Evolutionary conservation across 2,797 vertebrate genomes (phyloP), one percentile per base, ranked within the genome.

Genomic region (Bucorvus abyssinicus): DNA sequence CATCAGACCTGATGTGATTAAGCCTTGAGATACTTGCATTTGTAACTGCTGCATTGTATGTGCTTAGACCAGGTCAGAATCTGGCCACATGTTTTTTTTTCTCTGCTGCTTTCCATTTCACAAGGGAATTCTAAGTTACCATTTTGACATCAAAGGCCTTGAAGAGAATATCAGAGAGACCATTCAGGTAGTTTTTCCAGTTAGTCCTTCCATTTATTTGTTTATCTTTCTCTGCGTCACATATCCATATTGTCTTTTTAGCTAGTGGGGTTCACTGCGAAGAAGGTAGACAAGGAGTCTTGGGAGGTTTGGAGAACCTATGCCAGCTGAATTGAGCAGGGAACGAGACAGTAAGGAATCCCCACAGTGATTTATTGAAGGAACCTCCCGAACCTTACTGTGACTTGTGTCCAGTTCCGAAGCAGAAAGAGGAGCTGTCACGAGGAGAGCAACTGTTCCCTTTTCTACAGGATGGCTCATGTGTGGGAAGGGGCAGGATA

Each of bases 251-350:
- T 6, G 15, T 82, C 5, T 14, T 82, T 68, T 49, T 55, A 56
- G 42, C 21, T 79, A 1, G 3, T 11, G 26, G 10, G 59, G 15
- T 30, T 76, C n/a, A 34, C 26, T 42, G 50, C 2, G 6, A 38
- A 71, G 59, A 65, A 60, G 47, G 50, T 22, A 49, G 67, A 44
- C 9, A 8, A 45, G 15, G 30, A 36, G 56, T 52, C n/a, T 70
- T 36, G 40, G 10, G 56, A 70, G 6, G 5, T 79, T 80, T 40
- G 69, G 47, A 38, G 18, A 67, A 36, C 27, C 30, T 78, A 3
- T 1, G 2, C 20, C 38, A 75, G 49, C 40, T 59, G 83, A 71
- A 61, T 10, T 75, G 50, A 0, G 0, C 56, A 59, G 36, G n/a
- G 79, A 74, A 44, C 4, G 29, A 93, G 45, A 53, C 22, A 60